Conservation (phyloP, 2,113 vertebrate species). For the Leptosomus discolor region DNA sequence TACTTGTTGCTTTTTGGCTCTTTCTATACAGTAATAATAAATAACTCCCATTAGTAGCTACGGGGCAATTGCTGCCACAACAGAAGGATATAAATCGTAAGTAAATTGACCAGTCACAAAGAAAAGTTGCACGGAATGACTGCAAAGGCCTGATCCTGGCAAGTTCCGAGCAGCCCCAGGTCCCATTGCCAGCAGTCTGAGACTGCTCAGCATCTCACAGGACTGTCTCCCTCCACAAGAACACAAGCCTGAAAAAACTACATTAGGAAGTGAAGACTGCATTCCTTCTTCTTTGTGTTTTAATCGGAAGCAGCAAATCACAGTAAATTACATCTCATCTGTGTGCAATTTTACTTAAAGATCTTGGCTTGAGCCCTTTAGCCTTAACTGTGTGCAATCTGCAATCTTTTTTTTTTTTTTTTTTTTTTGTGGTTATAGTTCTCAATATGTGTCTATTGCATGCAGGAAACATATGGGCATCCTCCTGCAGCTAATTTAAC, state of each 20-base stretch:
- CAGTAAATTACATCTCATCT: background rate
- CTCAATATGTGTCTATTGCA: background rate
- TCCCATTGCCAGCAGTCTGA: background rate
- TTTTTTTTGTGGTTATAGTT: background rate
- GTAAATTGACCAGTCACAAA: background rate
- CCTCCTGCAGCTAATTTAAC: conserved; percentile 50
- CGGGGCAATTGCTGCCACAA: background rate
- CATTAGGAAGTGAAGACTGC: background rate
- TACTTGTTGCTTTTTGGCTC: background rate
- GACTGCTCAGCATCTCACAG: background rate
- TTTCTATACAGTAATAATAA: background rate
- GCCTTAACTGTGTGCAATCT: background rate
- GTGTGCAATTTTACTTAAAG: background rate
- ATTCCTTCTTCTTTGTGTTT: background rate
- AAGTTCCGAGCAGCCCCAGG: background rate
- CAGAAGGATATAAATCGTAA: background rate
- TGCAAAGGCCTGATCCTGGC: background rate
- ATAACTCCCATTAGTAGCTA: background rate
- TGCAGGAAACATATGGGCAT: conserved; percentile 37
- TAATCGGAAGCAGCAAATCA: background rate
- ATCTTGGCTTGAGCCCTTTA: background rate
- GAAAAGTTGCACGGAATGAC: background rate
- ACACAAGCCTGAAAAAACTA: background rate
- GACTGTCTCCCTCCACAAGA: background rate
- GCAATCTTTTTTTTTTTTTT: background rate